Evolutionary conservation across 2,113 vertebrate genomes (phyloP).

Genomic region (Promerops cafer): DNA sequence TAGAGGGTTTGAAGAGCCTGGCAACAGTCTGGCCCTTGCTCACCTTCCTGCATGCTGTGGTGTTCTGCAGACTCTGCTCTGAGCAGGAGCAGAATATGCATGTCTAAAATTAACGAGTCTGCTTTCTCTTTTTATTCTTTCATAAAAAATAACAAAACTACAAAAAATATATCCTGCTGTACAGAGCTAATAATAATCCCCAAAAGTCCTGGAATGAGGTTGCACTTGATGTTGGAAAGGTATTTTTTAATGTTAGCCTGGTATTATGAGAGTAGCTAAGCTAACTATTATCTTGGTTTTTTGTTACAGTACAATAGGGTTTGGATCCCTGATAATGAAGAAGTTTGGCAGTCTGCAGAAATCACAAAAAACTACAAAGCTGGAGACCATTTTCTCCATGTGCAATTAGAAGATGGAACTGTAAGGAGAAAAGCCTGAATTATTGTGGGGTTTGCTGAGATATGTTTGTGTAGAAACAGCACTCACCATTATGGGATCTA

Average conservation of each 20-base stretch:
- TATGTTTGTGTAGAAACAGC: neutral
- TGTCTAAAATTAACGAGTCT: neutral
- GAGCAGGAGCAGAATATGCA: neutral
- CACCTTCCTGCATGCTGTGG: neutral
- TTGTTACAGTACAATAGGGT: conserved; percentile 88
- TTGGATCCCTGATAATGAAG: conserved; percentile 89
- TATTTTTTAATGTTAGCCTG: neutral
- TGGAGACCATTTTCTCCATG: conserved; percentile 74
- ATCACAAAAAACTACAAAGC: conserved; percentile 81
- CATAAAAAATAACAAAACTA: neutral
- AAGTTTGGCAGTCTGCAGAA: conserved; percentile 95
- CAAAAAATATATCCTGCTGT: neutral
- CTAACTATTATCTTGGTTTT: neutral
- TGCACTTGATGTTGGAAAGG: neutral
- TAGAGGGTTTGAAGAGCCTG: neutral
- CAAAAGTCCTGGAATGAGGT: neutral
- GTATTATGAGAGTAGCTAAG: neutral
- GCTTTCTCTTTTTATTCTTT: neutral
- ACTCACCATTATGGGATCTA: fast-evolving
- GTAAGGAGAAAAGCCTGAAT: conserved; percentile 70
- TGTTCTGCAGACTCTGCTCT: neutral
- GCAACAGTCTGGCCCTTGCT: neutral
- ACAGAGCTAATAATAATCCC: neutral
- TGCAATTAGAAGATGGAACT: conserved; percentile 87
- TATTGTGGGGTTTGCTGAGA: neutral